Evolutionary conservation across 2,113 vertebrate species (phyloP).

Genomic region (Butastur rufipennis): DNA sequence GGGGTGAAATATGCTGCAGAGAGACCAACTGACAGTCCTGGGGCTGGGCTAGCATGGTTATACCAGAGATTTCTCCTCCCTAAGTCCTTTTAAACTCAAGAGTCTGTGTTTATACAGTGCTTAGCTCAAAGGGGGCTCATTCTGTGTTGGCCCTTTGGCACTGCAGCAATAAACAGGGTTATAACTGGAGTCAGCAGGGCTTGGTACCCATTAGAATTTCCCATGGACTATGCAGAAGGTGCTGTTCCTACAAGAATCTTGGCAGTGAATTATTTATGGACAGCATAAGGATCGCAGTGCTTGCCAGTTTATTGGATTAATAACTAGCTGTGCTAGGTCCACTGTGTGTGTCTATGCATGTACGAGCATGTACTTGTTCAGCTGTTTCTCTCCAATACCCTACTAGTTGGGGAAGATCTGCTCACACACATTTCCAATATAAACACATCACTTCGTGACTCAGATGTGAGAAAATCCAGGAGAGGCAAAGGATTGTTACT

Average conservation of each 20-base stretch:
- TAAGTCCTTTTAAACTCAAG: conserved; percentile 25
- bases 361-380: not conserved
- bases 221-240: conserved; percentile 58
- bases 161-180: conserved; percentile 51
- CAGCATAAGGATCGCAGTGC: conserved; percentile 32
- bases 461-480: not conserved
- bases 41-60: not conserved
- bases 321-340: conserved; percentile 38
- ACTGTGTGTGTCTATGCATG: not conserved
- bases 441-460: not conserved
- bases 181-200: conserved; percentile 50
- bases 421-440: not conserved
- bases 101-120: conserved; percentile 42
- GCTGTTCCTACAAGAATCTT: conserved; percentile 53
- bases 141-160: conserved; percentile 36
- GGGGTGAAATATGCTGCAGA: not conserved
- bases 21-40: not conserved
- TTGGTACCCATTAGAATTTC: conserved; percentile 49
- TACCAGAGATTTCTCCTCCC: not conserved
- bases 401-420: not conserved
- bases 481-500: not conserved
- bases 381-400: not conserved
- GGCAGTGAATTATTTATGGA: conserved; percentile 70
- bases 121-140: conserved; percentile 35
- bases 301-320: conserved; percentile 67